Evolutionary conservation across 1,140 invertebrate genomes (phyloP).

Genomic region (Zaprionus inermis): DNA sequence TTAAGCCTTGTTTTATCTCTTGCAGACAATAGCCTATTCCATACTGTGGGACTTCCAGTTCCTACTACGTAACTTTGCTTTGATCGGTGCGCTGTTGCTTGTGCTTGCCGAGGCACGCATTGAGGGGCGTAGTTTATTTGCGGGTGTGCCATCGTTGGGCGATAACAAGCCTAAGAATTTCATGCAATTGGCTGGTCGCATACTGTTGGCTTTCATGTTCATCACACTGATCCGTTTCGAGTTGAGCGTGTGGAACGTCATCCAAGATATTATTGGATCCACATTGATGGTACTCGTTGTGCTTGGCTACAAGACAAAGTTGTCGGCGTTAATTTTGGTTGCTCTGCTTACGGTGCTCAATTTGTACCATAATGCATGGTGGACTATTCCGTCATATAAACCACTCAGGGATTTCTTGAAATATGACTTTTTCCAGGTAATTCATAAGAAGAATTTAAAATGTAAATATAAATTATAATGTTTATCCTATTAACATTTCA

Average conservation of each 20-base stretch:
- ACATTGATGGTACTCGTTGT: conserved; percentile 98
- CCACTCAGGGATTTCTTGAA: conserved; percentile 99
- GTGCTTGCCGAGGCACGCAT: conserved; percentile 97
- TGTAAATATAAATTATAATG: neutral
- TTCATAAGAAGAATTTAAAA: neutral
- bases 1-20: conserved; percentile 43
- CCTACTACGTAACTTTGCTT: conserved; percentile 96
- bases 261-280: conserved; percentile 96
- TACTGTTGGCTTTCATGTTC: conserved; percentile 99
- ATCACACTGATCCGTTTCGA: conserved; percentile 98
- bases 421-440: conserved; percentile 99
- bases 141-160: conserved; percentile 97
- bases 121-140: conserved; percentile 97
- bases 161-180: conserved; percentile 99
- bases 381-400: conserved; percentile 97
- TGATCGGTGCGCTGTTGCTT: conserved; percentile 97
- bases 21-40: conserved; percentile 97
- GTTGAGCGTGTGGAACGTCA: conserved; percentile 93
- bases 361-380: conserved; percentile 99
- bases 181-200: conserved; percentile 97
- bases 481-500: conserved; percentile 85
- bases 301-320: conserved; percentile 99
- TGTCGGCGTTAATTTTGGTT: conserved; percentile 97
- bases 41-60: conserved; percentile 99
- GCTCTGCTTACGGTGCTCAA: conserved; percentile 95